Conservation (phyloP, 2,888 invertebrate genomes). For the Lumbricus terrestris region DNA sequence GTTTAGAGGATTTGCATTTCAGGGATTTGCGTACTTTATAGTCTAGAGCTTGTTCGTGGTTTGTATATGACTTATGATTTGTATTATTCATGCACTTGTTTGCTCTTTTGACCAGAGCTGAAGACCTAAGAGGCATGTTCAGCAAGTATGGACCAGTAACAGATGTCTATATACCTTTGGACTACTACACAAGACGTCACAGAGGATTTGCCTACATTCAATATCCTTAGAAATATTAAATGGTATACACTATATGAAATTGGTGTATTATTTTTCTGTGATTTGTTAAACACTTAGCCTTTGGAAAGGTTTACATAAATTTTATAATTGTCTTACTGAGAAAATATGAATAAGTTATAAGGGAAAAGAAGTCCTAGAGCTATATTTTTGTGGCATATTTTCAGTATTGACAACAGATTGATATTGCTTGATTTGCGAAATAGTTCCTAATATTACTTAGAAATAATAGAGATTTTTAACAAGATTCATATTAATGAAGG, state of each 20-base stretch:
- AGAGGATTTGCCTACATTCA: conserved; percentile 63
- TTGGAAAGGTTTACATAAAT: background rate
- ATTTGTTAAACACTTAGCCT: background rate
- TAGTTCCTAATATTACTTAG: background rate
- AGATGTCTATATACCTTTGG: conserved; percentile 63
- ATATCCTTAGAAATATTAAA: conserved; percentile 59
- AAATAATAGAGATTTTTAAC: background rate
- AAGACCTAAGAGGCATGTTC: conserved; percentile 61
- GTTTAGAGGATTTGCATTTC: too few relatives aligned
- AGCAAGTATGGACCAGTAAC: conserved; percentile 62
- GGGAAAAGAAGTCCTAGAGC: background rate
- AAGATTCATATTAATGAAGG: background rate
- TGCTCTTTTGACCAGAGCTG: conserved; percentile 50
- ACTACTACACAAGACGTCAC: conserved; percentile 60
- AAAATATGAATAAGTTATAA: background rate
- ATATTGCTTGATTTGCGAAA: background rate
- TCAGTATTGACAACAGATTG: background rate
- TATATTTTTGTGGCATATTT: background rate
- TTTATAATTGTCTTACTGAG: background rate
- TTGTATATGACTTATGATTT: too few relatives aligned
- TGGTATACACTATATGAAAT: background rate
- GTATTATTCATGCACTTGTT: background rate
- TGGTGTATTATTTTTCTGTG: background rate
- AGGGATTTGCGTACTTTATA: too few relatives aligned
- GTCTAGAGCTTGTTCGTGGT: too few relatives aligned